These are phyloP conservation scores for Kuschelorhynchus macadamiae DNA, from an alignment of 2,888 invertebrate genomes.

Conservation along the genomic window DNA sequence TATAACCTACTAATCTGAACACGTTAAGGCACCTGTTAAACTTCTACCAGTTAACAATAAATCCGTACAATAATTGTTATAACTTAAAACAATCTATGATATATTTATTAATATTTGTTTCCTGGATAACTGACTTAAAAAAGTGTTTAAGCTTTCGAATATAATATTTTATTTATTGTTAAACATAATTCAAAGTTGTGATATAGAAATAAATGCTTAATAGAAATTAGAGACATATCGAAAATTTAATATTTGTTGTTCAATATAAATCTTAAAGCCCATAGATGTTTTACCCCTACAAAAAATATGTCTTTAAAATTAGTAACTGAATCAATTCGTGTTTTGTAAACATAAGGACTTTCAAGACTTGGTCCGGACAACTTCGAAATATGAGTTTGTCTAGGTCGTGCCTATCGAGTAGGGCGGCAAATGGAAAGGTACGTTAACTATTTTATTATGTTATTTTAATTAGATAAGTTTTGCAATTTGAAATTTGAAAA, in stretches of 20 bases:
- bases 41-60: conserved; percentile 45
- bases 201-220: conserved; percentile 44
- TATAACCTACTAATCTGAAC: neutral
- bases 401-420: conserved; percentile 61
- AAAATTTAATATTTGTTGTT: no score
- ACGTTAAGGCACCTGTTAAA: conserved; percentile 42
- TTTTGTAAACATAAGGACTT: neutral
- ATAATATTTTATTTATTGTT: conserved; percentile 8
- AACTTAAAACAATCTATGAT: conserved; percentile 14
- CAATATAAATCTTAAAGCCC: no score
- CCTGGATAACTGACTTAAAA: neutral
- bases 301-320: neutral
- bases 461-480: no score
- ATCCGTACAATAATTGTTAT: conserved; percentile 44
- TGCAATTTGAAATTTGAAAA: no score
- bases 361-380: neutral
- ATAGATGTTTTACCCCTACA: no score
- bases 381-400: conserved; percentile 59
- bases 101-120: conserved; percentile 33
- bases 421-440: conserved; percentile 64
- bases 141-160: conserved; percentile 4
- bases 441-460: neutral
- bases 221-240: no score
- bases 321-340: neutral
- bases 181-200: conserved; percentile 60